These are phyloP conservation scores for Xanthia togata DNA, from an alignment of 2,888 invertebrate species.

Conservation along the genomic window DNA sequence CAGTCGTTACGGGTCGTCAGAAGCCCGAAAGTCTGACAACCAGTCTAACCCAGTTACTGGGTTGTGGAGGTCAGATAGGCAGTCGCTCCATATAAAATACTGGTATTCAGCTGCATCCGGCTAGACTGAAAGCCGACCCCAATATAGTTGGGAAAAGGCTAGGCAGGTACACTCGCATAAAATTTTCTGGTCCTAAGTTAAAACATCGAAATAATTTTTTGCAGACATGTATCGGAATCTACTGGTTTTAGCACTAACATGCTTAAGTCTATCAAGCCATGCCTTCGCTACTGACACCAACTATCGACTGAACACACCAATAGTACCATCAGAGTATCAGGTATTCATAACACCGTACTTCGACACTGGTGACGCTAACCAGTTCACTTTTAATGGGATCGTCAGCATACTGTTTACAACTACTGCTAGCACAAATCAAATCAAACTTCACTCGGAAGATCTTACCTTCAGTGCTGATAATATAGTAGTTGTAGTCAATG, in stretches of 20 bases:
- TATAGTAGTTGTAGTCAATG: conserved; percentile 68
- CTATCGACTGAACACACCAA: conserved; percentile 81
- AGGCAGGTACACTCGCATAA: no score
- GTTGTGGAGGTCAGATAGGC: no score
- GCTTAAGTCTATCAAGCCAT: conserved; percentile 67
- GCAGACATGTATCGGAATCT: conserved; percentile 78
- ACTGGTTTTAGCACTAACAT: conserved; percentile 67
- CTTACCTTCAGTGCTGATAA: conserved; percentile 74
- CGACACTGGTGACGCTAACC: conserved; percentile 78
- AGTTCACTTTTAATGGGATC: conserved; percentile 87
- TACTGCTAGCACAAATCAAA: conserved; percentile 73
- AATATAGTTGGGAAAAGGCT: no score
- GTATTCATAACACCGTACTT: conserved; percentile 89
- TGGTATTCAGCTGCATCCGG: no score
- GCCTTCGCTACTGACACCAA: conserved; percentile 76
- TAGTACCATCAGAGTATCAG: conserved; percentile 89
- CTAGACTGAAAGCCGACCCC: no score
- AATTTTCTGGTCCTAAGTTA: no score
- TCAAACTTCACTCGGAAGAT: conserved; percentile 84
- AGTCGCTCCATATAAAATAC: no score
- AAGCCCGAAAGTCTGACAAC: no score
- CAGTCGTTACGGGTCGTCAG: no score
- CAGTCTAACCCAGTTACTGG: no score
- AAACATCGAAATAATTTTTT: conserved; percentile 60
- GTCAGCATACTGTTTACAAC: conserved; percentile 83